Conservation (phyloP, 2,888 invertebrate genomes). For the Epinotia ramella region DNA sequence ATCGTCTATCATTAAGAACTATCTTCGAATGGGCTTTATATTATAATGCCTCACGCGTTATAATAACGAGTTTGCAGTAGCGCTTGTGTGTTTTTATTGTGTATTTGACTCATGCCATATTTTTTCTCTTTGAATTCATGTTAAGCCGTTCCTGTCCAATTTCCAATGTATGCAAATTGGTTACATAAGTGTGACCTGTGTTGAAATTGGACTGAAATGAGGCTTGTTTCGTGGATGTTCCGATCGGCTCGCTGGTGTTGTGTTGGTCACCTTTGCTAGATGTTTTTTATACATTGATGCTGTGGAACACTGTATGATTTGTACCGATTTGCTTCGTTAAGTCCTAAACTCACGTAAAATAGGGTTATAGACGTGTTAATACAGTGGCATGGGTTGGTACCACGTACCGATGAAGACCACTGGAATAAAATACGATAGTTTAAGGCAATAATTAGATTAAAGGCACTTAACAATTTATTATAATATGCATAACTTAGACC, state of each 20-base stretch:
- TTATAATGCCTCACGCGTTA: background rate
- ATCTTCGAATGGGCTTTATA: background rate
- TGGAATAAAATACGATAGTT: slow-evolving; percentile 74
- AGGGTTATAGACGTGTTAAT: slow-evolving; percentile 13
- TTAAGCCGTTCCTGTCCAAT: slow-evolving; percentile 1
- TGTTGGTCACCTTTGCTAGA: slow-evolving; percentile 2
- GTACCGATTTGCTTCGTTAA: slow-evolving; percentile 14
- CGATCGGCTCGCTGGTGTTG: slow-evolving; percentile 23
- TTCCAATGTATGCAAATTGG: slow-evolving; percentile 16
- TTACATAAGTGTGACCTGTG: background rate
- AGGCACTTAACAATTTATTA: slow-evolving; percentile 80
- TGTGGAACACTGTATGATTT: background rate
- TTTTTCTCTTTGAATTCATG: slow-evolving; percentile 31
- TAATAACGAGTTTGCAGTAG: slow-evolving; percentile 8
- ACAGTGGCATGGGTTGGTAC: slow-evolving; percentile 52
- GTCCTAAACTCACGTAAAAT: slow-evolving; percentile 14
- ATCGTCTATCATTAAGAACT: background rate
- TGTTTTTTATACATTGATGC: slow-evolving; percentile 1
- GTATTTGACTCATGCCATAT: slow-evolving; percentile 51
- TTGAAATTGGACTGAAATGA: slow-evolving; percentile 14
- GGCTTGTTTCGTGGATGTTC: background rate
- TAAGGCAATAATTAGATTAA: slow-evolving; percentile 83
- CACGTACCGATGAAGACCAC: slow-evolving; percentile 60
- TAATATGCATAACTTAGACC: slow-evolving; percentile 83
- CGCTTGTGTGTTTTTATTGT: slow-evolving; percentile 45